A percentile compares a stretch with the other conserved stretches of the same genome.
Evolutionary conservation across 2,113 vertebrate genomes (phyloP).

Genomic region (Mugil cephalus): DNA sequence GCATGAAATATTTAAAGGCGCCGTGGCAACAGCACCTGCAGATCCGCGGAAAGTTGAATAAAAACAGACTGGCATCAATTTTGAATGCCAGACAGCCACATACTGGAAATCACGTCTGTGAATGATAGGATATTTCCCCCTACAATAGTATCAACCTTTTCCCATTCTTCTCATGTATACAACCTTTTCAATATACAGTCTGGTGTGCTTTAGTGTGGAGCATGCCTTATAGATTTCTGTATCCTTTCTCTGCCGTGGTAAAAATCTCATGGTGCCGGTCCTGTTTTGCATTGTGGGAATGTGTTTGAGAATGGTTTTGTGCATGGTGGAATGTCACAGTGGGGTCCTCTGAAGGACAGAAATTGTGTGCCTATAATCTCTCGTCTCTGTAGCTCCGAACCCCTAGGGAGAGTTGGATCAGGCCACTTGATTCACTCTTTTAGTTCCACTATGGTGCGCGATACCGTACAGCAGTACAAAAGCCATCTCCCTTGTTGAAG

Average conservation of each 20-base stretch:
- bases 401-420: constrained; percentile 77
- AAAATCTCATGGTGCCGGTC: constrained; percentile 48
- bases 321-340: constrained; percentile 70
- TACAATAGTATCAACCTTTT: constrained; percentile 52
- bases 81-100: constrained; percentile 68
- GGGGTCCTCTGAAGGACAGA: constrained; percentile 69
- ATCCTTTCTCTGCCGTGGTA: constrained; percentile 50
- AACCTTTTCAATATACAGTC: constrained; percentile 66
- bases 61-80: constrained; percentile 76
- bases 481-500: constrained; percentile 66
- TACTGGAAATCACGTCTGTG: constrained; percentile 47
- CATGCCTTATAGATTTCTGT: constrained; percentile 40
- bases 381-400: constrained; percentile 64
- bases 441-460: constrained; percentile 75
- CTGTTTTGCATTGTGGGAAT: constrained; percentile 69
- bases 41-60: constrained; percentile 61
- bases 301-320: constrained; percentile 56
- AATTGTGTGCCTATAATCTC: constrained; percentile 78
- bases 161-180: constrained; percentile 62
- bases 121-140: constrained; percentile 57
- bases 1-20: constrained; percentile 74
- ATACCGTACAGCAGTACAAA: constrained; percentile 62
- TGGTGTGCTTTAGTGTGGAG: constrained; percentile 28
- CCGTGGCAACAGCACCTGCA: constrained; percentile 69
- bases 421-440: constrained; percentile 82